Base-by-base conservation (phyloP, 2,888 invertebrate species). In the Spilosoma lubricipeda region DNA sequence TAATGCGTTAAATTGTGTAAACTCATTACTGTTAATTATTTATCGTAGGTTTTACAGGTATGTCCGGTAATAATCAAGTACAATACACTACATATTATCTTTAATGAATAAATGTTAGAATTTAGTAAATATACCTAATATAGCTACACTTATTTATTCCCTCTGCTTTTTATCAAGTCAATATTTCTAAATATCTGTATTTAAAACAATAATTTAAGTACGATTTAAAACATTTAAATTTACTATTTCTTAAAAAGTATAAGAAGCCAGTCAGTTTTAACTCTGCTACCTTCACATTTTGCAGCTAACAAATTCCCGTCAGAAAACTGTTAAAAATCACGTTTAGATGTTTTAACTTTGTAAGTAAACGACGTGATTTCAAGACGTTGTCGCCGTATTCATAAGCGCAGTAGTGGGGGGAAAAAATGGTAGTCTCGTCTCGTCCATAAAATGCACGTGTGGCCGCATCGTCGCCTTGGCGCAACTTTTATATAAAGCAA, bases 361-460 rank as follows among this genome's bases (percentile, higher is more conserved):
- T 71, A 77, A 81, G 78, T 73, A 67, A 76, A 74, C 80, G 73
- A 36, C 71, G 78, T 75, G 77, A 81, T 76, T 77, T 48, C 69
- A 72, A 77, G 77, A 80, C 83, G 74, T 76, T 76, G 71, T 72
- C 77, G 80, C 79, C 85, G 85, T 90, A 89, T 88, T 90, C 89
- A 89, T 88, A 85, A 88, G 84, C 85, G 78, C 75, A 75, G 78
- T 73, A 76, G 70, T 77, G 77, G 78, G 79, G 76, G 77, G 87
- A 90, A 92, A 91, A 92, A 92, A 90, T 89, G 86, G 81, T 80
- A 83, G 86, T 88, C 89, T 87, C 89, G 88, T 88, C 88, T 87
- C 85, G 86, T 84, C 88, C 89, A 91, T 94, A 92, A 92, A 92
- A 77, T 85, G 90, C 94, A 94, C 93, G 93, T 93, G 94, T 79